Evolutionary conservation across 1,140 invertebrate species (phyloP), one percentile per base, ranked within the genome.

Genomic region (Drosophila littoralis): DNA sequence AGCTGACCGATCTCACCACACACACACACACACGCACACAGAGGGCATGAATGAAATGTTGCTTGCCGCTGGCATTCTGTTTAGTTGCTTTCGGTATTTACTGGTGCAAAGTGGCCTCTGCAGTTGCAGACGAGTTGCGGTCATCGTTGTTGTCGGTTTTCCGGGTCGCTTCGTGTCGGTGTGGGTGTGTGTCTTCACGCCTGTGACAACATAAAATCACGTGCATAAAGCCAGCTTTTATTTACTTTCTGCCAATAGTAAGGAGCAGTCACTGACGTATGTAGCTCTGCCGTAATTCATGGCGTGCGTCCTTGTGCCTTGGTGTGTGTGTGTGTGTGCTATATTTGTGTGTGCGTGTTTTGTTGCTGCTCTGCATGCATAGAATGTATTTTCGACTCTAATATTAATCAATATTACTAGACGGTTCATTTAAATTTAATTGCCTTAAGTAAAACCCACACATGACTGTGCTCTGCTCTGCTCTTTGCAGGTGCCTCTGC

Each of bases 51-150:
- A 85, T 85, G 81, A 85, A 85, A 84, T 68, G 66, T 50, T 69
- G 36, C 54, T 9, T 63, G 50, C 22, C 9, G 45, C 51, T 65
- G 40, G 48, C 59, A 75, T 76, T 73, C 59, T 64, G 59, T 86
- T 84, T 81, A 85, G 82, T 85, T 81, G 76, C 50, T 68, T 76
- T 78, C 78, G 70, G 75, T 72, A 86, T 86, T 85, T 86, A 81
- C 82, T 81, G 54, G 75, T 81, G 82, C 78, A 66, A 81, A 86
- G 82, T 86, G 75, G 81, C 65, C 33, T 50, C 13, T 74, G 71
- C 52, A 72, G 68, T 45, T 66, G 46, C 64, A 72, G 59, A 48
- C 72, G 51, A 68, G 59, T 59, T 45, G 57, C 35, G 35, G 42
- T 36, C 33, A 28, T 28, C 4, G 2, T 28, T 28, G 36, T 45